phyloP scores from a whole-genome alignment of 2,888 invertebrate species.

The Matsumyia berberina region DNA sequence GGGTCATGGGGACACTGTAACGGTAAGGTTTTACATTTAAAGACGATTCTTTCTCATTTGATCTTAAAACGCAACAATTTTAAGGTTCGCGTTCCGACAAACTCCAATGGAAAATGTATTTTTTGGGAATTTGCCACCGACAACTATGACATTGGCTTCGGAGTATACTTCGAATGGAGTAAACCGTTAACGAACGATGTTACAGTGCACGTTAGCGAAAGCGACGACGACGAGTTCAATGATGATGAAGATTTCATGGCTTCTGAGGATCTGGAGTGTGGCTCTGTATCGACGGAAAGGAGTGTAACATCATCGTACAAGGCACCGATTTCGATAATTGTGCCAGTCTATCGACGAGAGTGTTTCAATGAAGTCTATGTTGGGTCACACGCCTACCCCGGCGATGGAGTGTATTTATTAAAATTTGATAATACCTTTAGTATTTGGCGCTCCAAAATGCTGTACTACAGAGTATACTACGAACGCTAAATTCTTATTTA shows the following conservation, averaged over 20 bases:
- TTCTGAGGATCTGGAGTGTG: slow-evolving; percentile 88
- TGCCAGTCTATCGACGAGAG: slow-evolving; percentile 97
- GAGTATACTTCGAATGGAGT: slow-evolving; percentile 99
- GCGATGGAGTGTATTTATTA: slow-evolving; percentile 97
- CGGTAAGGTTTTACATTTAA: slow-evolving; percentile 86
- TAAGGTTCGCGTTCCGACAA: slow-evolving; percentile 95
- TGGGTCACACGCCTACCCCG: slow-evolving; percentile 98
- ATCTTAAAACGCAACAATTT: background rate
- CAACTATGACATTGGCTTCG: slow-evolving; percentile 98
- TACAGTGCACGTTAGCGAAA: slow-evolving; percentile 98
- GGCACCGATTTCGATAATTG: slow-evolving; percentile 90
- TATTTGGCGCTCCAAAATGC: slow-evolving; percentile 98
- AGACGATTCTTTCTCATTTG: too few relatives aligned
- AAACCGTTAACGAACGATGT: slow-evolving; percentile 92
- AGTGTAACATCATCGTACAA: slow-evolving; percentile 68
- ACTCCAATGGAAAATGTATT: slow-evolving; percentile 94
- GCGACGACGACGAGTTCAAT: slow-evolving; percentile 90
- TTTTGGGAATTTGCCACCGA: slow-evolving; percentile 99
- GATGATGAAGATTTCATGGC: slow-evolving; percentile 84
- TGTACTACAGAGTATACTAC: slow-evolving; percentile 99
- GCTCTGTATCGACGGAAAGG: slow-evolving; percentile 81
- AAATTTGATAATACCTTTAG: slow-evolving; percentile 99
- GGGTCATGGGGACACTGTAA: slow-evolving; percentile 98
- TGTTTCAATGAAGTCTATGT: slow-evolving; percentile 98
- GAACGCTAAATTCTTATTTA: slow-evolving; percentile 86